Conservation (phyloP, 2,797 vertebrate species). For the Pempheris klunzingeri region DNA sequence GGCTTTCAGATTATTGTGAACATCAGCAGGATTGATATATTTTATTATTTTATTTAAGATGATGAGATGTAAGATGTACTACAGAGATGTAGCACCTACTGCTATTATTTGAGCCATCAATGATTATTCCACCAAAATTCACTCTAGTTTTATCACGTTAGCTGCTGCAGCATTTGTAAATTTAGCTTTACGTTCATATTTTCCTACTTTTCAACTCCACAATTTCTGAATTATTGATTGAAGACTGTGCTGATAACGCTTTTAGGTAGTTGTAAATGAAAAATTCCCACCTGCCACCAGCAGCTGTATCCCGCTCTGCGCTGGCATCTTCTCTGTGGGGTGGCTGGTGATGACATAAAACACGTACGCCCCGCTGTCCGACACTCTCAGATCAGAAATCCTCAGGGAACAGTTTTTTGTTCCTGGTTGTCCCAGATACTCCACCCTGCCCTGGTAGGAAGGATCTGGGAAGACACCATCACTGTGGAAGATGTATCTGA, state of each 20-base stretch:
- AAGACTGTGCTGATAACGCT: not conserved
- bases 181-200: not conserved
- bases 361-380: slow-evolving; percentile 79
- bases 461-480: slow-evolving; percentile 66
- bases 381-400: slow-evolving; percentile 76
- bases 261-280: not conserved
- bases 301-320: slow-evolving; percentile 80
- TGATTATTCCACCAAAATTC: not conserved
- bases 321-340: slow-evolving; percentile 74
- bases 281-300: slow-evolving; percentile 74
- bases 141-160: not conserved
- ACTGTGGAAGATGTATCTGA: slow-evolving; percentile 84
- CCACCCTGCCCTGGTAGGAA: slow-evolving; percentile 69
- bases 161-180: not conserved
- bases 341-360: slow-evolving; percentile 81
- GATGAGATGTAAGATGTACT: too few relatives aligned
- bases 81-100: not conserved
- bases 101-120: not conserved
- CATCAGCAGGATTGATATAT: too few relatives aligned
- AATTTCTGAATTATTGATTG: not conserved
- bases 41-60: too few relatives aligned
- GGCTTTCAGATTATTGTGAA: not conserved
- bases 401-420: slow-evolving; percentile 80
- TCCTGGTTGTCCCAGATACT: slow-evolving; percentile 77
- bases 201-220: not conserved